Evolutionary conservation across 1,140 invertebrate species (phyloP).

Genomic region (Drosophila pallidifrons): DNA sequence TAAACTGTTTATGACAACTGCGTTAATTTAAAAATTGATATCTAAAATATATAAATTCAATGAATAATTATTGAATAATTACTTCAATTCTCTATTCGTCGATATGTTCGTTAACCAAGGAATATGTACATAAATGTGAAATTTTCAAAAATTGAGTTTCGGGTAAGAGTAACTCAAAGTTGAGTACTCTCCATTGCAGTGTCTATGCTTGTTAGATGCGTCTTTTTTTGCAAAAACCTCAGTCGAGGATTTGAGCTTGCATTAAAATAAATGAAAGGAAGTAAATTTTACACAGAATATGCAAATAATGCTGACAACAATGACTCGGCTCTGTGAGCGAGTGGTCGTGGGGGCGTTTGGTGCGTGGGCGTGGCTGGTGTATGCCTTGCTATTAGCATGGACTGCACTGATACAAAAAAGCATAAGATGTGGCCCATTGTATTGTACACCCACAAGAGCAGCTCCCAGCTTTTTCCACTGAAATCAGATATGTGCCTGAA

Average conservation of each 20-base stretch:
- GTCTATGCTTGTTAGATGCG: slow-evolving; percentile 16
- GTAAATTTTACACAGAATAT: slow-evolving; percentile 77
- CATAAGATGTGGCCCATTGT: slow-evolving; percentile 63
- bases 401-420: slow-evolving; percentile 64
- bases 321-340: slow-evolving; percentile 46
- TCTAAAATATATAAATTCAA: no score
- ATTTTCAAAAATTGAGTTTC: neutral
- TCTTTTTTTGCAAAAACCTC: slow-evolving; percentile 25
- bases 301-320: slow-evolving; percentile 82
- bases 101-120: no score
- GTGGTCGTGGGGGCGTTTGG: slow-evolving; percentile 16
- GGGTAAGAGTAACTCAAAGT: neutral
- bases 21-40: no score
- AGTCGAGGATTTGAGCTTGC: slow-evolving; percentile 56
- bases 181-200: neutral
- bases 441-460: neutral
- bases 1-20: no score
- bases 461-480: neutral
- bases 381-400: slow-evolving; percentile 65
- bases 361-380: slow-evolving; percentile 17
- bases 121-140: no score
- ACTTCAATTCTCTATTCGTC: no score
- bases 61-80: no score
- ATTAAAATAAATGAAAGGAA: slow-evolving; percentile 65
- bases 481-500: slow-evolving; percentile 66